Base-by-base conservation (phyloP, 2,888 invertebrate species). In the Aquatica leii region DNA sequence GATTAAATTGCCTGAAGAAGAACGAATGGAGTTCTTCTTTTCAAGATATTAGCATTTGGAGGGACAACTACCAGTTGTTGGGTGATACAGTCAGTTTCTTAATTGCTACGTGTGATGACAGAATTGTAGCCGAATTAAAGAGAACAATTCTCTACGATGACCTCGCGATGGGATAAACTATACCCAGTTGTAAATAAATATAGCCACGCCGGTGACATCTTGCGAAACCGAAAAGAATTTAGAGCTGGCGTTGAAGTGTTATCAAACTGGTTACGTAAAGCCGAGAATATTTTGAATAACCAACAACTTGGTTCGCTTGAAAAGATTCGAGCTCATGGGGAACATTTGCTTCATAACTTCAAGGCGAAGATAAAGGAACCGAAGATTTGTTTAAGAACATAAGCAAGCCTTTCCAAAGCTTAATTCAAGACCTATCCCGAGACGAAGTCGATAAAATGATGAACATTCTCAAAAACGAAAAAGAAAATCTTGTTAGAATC, bases 381-480 rank as follows among this genome's bases (percentile, higher is more conserved):
- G 97, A 97, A 79, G 93, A 93, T 65, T 83, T 95, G 1, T 97
- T 97, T 79, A 96, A 97, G 81, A 89, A 86, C 60, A 91, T 95
- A 43, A 97, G 97, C 81, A 94, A 94, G 79, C 93, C 92, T 59
- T 96, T 97, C 83, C 97, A 97, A 82, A 88, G 88, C 8, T 85
- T 97, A 1, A 94, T 97, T 56, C 95, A 93, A 64, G 95, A 97
- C 78, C 84, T 96, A 56, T 91, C 93, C 0, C 88, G 95, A 24
- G 95, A 96, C 52, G 94, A 95, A 75, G 95, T 97, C 0, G 95
- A 95, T 73, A 87, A 88, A 65, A 94, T 95, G 88, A 94, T 97
- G 92, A 87, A 88, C 41, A 90, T 90, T 1, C 83, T 97, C 46
- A 95, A 95, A 76, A 90, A 90, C 74, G 93, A 95, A 78, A 95